Evolutionary conservation across 2,113 vertebrate species (phyloP).

Genomic region (Peromyscus maniculatus): DNA sequence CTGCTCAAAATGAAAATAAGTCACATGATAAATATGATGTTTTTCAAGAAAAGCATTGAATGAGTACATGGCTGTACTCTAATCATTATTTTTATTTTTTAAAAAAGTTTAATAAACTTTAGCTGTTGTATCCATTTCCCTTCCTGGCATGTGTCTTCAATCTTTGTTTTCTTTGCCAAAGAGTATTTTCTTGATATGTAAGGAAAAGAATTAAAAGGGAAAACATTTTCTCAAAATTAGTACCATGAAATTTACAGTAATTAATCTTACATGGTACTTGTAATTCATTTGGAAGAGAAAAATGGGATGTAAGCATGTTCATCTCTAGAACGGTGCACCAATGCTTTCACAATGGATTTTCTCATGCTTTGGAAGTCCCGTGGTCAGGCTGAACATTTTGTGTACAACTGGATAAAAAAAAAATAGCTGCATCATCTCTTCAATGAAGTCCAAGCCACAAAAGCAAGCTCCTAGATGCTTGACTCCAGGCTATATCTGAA

Average conservation of each 20-base stretch:
- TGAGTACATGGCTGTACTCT: not conserved
- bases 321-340: not conserved
- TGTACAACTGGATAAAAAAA: not conserved
- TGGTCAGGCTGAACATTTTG: not conserved
- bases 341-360: not conserved
- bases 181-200: not conserved
- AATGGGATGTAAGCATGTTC: not conserved
- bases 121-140: not conserved
- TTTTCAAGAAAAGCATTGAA: not conserved
- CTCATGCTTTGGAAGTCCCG: not conserved
- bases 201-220: not conserved
- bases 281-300: not conserved
- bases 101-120: not conserved
- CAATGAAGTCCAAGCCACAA: not conserved
- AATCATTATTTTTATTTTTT: not conserved
- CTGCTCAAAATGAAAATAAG: constrained; percentile 56
- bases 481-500: not conserved
- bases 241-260: not conserved
- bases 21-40: not conserved
- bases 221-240: not conserved
- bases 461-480: not conserved
- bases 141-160: not conserved
- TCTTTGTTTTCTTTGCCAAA: not conserved
- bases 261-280: not conserved
- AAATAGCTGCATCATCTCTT: not conserved